phyloP scores from a whole-genome alignment of 1,140 invertebrate species.

The Brachionus sp. region DNA sequence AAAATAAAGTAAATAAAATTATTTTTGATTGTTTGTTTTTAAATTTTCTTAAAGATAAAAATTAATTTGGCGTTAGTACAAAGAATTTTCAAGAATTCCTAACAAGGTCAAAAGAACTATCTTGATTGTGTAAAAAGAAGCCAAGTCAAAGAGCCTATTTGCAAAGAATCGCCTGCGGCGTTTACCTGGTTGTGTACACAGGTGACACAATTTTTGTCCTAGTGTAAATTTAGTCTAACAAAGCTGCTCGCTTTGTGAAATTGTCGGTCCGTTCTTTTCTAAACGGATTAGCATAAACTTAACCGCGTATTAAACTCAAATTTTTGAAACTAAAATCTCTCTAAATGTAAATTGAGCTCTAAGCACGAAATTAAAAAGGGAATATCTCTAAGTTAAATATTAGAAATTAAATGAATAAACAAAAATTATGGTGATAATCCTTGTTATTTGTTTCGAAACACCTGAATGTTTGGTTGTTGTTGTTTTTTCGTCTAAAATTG shows the following conservation, averaged over 20 bases:
- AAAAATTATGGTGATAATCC: background rate
- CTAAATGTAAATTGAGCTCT: background rate
- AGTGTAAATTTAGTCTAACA: too few relatives aligned
- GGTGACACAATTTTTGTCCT: too few relatives aligned
- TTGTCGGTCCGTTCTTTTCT: too few relatives aligned
- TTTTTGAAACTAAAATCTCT: background rate
- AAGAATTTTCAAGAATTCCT: background rate
- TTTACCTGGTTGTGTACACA: too few relatives aligned
- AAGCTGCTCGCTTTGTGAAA: too few relatives aligned
- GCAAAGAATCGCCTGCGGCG: too few relatives aligned
- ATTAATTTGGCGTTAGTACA: background rate
- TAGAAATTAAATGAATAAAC: slow-evolving; percentile 19
- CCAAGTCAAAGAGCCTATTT: too few relatives aligned
- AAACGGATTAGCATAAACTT: background rate
- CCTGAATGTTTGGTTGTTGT: slow-evolving; percentile 28
- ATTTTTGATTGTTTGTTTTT: background rate
- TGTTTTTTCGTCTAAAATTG: background rate
- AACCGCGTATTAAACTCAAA: background rate
- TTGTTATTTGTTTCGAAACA: background rate
- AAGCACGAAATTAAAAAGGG: background rate
- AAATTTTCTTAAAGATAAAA: background rate
- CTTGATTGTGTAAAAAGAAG: too few relatives aligned
- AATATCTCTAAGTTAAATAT: slow-evolving; percentile 28
- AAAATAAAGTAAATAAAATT: background rate
- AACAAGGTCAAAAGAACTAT: background rate